Conservation (phyloP, 2,113 vertebrate species). For the Galeopterus variegatus region DNA sequence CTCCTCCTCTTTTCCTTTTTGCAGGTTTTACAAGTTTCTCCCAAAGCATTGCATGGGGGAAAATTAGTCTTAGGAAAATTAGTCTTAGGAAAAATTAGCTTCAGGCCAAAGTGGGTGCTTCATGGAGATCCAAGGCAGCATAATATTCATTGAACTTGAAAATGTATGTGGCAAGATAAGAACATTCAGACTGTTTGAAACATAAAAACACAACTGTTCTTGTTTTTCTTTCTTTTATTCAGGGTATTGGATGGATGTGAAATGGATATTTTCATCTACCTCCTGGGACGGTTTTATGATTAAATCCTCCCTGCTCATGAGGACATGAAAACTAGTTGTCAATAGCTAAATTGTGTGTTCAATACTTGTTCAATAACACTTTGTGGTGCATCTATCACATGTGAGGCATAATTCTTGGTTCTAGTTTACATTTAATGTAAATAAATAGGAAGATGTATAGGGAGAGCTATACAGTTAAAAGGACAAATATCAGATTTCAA, state of each 20-base stretch:
- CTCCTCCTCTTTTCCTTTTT: not conserved
- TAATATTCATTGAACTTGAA: conserved; percentile 1
- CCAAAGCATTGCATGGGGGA: not conserved
- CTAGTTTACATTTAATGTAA: conserved; percentile 47
- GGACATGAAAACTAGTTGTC: not conserved
- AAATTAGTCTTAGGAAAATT: not conserved
- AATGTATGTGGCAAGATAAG: not conserved
- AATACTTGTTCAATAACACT: not conserved
- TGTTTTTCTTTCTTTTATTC: not conserved
- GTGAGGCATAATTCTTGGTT: not conserved
- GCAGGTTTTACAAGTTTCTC: not conserved
- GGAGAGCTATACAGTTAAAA: not conserved
- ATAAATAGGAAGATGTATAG: not conserved
- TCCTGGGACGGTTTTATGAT: not conserved
- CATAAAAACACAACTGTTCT: not conserved
- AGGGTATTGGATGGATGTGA: not conserved
- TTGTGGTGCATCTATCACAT: not conserved
- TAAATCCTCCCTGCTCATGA: not conserved
- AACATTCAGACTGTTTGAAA: conserved; percentile 34
- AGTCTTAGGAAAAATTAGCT: not conserved
- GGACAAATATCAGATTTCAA: conserved; percentile 2
- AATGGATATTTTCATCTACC: conserved; percentile 23
- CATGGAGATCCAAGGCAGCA: not conserved
- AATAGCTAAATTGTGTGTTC: not conserved
- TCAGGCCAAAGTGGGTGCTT: not conserved